Base-by-base conservation (phyloP, 1,140 invertebrate genomes). In the Drosophila prosaltans region DNA sequence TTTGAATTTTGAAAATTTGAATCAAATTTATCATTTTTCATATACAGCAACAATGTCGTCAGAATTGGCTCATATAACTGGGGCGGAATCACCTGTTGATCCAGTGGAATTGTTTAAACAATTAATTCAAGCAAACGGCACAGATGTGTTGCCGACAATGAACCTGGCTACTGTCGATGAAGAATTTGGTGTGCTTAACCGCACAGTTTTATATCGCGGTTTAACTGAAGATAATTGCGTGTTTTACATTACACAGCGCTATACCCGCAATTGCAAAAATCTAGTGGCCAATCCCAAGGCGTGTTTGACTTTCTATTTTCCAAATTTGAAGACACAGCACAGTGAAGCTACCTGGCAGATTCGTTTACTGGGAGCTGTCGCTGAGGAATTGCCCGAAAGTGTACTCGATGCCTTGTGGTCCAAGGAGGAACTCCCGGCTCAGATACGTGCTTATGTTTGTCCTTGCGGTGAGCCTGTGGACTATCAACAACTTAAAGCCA, bases 231-330 rank as follows among this genome's bases (percentile, higher is more conserved):
- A 92, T 26, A 67, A 81, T 28, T 65, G 48, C 30, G 62, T 91
- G 5, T 72, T 73, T 36, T 92, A 92, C 63, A 76, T 92, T 5
- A 92, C 91, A 4, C 91, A 92, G 55, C 71, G 76, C 3, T 92
- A 79, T 55, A 88, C 81, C 0, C 77, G 74, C 16, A 92, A 92
- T 61, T 92, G 61, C 48, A 69, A 84, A 45, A 90, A 91, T 30
- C 58, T 92, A 0, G 54, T 55, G n/a, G 73, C 77, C 5, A 88
- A 92, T 76, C 57, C 88, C 2, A 86, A 78, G 30, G 65, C 79
- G 4, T 48, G 62, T 1, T 26, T 90, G 5, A 80, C 78, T 16
- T 76, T 92, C 3, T 62, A 80, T 10, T 63, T 86, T 43, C 72
- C 82, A 9, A 45, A 79, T 2, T 45, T 69, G 28, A 43, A 71